A percentile compares a stretch with the other conserved stretches of the same genome.
Evolutionary conservation across 2,888 invertebrate genomes (phyloP).

Genomic region (Xestia c-nigrum): DNA sequence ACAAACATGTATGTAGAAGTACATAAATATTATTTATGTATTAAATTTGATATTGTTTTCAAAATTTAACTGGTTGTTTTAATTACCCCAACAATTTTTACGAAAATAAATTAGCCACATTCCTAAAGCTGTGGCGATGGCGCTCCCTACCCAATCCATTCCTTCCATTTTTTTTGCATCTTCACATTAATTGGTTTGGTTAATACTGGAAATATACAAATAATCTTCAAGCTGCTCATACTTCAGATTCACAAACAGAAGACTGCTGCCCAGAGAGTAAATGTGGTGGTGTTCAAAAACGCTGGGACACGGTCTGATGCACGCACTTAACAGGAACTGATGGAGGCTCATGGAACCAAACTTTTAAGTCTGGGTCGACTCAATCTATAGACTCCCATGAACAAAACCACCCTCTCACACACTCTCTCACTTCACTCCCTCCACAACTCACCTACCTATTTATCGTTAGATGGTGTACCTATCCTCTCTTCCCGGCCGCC

Average conservation of each 20-base stretch:
- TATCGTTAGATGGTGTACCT: not conserved
- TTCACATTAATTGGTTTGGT: not conserved
- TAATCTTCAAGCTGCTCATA: not conserved
- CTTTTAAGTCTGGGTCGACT: not conserved
- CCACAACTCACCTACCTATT: no score
- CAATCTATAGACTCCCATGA: not conserved
- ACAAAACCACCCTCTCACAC: not conserved
- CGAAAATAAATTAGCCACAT: not conserved
- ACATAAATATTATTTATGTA: constrained; percentile 91
- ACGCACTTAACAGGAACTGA: not conserved
- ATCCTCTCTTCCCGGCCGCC: no score
- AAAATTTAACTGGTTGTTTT: constrained; percentile 87
- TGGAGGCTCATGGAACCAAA: not conserved
- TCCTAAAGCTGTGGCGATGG: not conserved
- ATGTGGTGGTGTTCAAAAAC: not conserved
- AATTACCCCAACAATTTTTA: constrained; percentile 62
- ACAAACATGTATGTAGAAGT: constrained; percentile 89
- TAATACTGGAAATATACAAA: not conserved
- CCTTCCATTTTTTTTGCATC: not conserved
- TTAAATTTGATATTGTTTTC: constrained; percentile 91
- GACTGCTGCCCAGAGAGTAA: not conserved
- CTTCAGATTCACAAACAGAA: not conserved
- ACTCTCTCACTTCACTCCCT: no score
- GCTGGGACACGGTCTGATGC: no score
- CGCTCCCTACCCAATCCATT: not conserved